Conservation (phyloP, 23 tunicate genomes). For the Oikopleura dioica region DNA sequence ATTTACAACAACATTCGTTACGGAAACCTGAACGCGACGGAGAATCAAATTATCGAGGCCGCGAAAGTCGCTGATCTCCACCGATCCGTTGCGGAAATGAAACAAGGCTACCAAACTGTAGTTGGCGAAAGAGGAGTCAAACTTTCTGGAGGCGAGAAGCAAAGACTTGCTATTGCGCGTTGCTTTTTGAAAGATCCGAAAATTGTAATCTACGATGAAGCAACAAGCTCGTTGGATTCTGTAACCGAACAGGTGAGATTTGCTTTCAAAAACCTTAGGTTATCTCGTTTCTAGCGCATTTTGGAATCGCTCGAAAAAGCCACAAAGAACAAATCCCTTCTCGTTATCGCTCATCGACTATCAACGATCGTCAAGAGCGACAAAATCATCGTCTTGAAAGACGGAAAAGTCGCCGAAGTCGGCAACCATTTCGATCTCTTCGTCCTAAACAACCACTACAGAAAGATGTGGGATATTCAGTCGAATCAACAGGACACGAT, state of each 20-base stretch:
- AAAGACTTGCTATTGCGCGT: conserved; percentile 86
- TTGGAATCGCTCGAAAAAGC: conserved; percentile 38
- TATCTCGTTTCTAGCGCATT: not conserved
- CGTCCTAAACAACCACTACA: not conserved
- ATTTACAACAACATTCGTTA: conserved; percentile 74
- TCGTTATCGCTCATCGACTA: conserved; percentile 77
- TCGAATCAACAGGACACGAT: no score
- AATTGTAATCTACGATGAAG: conserved; percentile 51
- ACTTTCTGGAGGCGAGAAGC: conserved; percentile 90
- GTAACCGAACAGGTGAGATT: not conserved
- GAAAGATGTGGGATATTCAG: not conserved
- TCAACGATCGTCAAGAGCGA: conserved; percentile 68
- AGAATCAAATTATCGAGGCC: conserved; percentile 33
- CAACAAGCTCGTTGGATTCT: not conserved
- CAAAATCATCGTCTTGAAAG: conserved; percentile 56
- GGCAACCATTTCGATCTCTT: conserved; percentile 19
- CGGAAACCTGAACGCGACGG: conserved; percentile 37
- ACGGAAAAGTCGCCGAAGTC: conserved; percentile 61
- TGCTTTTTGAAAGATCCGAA: conserved; percentile 67
- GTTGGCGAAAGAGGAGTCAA: conserved; percentile 90
- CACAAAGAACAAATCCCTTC: conserved; percentile 38
- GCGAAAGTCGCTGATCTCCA: conserved; percentile 87
- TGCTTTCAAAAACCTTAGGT: no score
- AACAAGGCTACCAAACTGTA: conserved; percentile 42
- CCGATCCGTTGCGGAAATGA: conserved; percentile 46